Percentiles rank a stretch among this genome's conserved stretches.
Conservation (phyloP, 2,113 vertebrate genomes). For the Gila orcuttii region DNA sequence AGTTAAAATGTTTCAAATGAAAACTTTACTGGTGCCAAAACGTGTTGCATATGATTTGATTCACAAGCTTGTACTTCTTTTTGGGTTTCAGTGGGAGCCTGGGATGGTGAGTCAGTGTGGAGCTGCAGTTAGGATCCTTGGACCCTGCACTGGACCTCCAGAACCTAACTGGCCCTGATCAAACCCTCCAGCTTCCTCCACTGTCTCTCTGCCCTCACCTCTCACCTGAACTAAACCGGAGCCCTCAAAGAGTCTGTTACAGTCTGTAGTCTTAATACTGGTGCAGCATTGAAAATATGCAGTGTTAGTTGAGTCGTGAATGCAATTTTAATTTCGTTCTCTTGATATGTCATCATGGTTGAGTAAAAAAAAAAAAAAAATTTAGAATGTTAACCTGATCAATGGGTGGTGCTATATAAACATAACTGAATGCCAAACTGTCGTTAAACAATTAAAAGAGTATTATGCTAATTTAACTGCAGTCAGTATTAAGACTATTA, state of each 20-base stretch:
- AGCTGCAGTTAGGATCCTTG: conserved; percentile 41
- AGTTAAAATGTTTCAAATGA: background rate
- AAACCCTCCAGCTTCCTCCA: conserved; percentile 48
- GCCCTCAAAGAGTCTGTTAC: conserved; percentile 39
- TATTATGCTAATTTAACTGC: conserved; percentile 53
- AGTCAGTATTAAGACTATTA: conserved; percentile 31
- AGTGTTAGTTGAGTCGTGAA: conserved; percentile 51
- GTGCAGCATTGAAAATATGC: conserved; percentile 53
- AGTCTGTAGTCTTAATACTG: conserved; percentile 30
- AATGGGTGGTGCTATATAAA: conserved; percentile 60
- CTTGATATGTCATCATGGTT: conserved; percentile 50
- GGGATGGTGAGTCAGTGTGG: conserved; percentile 53
- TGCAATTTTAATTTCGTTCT: conserved; percentile 49
- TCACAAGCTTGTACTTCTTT: background rate
- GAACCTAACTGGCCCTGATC: conserved; percentile 44
- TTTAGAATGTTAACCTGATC: conserved; percentile 52
- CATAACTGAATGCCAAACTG: conserved; percentile 54
- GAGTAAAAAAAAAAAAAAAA: conserved; percentile 36
- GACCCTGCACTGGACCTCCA: conserved; percentile 41
- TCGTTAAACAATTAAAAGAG: conserved; percentile 34
- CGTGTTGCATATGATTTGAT: background rate
- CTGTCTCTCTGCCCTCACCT: conserved; percentile 13
- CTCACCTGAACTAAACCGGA: conserved; percentile 36
- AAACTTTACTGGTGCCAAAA: background rate
- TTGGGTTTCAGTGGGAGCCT: conserved; percentile 44